Conservation (phyloP, 2,113 vertebrate species). For the Onychostruthus taczanowskii region DNA sequence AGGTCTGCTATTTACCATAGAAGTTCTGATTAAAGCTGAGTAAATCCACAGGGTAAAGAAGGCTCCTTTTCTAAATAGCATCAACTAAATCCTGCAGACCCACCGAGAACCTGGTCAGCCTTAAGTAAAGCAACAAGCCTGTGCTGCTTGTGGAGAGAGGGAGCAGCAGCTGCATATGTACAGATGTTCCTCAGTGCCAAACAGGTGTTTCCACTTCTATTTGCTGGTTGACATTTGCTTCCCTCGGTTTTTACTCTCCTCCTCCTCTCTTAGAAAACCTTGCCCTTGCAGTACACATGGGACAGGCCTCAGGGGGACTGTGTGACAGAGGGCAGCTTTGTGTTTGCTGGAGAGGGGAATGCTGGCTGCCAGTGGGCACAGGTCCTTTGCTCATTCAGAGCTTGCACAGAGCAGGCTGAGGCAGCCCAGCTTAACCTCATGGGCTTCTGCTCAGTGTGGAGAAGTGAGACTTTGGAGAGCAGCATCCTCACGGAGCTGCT, state of each 20-base stretch:
- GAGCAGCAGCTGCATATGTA: neutral
- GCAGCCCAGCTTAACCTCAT: neutral
- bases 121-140: neutral
- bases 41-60: neutral
- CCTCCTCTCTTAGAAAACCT: neutral
- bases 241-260: neutral
- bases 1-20: conserved; percentile 12
- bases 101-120: neutral
- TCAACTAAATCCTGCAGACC: neutral
- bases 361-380: neutral
- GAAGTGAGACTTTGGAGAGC: neutral
- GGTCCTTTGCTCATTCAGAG: neutral
- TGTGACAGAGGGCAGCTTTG: neutral
- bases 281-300: neutral
- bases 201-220: neutral
- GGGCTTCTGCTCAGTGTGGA: neutral
- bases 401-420: neutral
- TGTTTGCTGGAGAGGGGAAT: neutral
- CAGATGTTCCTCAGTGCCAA: conserved; percentile 21
- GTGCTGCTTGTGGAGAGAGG: rapidly evolving
- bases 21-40: conserved; percentile 1
- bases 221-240: conserved; percentile 11
- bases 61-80: conserved; percentile 38
- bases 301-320: neutral
- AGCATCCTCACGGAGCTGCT: neutral